Evolutionary conservation across 2,113 vertebrate species (phyloP), one percentile per base, ranked within the genome.

Genomic region (Athene noctua): DNA sequence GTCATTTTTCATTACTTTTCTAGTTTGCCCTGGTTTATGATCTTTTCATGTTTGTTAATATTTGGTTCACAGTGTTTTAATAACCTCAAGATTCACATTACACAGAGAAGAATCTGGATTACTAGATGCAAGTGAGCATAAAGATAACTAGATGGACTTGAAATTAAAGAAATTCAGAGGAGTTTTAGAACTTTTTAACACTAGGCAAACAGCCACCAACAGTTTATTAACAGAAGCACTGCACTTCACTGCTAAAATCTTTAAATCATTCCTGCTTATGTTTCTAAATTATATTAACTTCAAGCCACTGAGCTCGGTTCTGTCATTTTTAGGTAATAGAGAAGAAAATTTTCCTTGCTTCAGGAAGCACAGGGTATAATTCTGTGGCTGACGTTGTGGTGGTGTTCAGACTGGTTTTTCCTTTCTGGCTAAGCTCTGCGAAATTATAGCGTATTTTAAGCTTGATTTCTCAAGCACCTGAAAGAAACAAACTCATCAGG

Each of bases 311-410:
- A 83, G 90, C 90, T 96, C 90, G 42, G 75, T 91, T 78, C 75
- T 94, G 95, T 93, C 59, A 0, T 23, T 93, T 94, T 91, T 84
- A 85, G 96, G 93, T 87, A 94, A 92, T 0, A 32, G 94, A 96
- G 94, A 94, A 94, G 91, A 88, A 83, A 73, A 80, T 88, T 78
- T 79, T 70, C 86, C 90, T 78, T 94, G 86, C 63, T 95, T 47
- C 83, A 93, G 96, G 96, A 94, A 96, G 71, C 86, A 7, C 23
- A 86, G 95, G 94, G 90, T 96, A 13, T 95, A 97, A 96, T 96
- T 96, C 95, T 96, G 95, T 84, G 95, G 96, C 92, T 83, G 89
- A 15, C 19, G 1, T 75, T 77, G 92, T 71, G 96, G 93, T 86
- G 10, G 85, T 14, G 92, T 86, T 72, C 85, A 51, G 74, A 8